These are phyloP conservation scores for Tragelaphus scriptus DNA, from an alignment of 2,113 vertebrate species.

Conservation along the genomic window DNA sequence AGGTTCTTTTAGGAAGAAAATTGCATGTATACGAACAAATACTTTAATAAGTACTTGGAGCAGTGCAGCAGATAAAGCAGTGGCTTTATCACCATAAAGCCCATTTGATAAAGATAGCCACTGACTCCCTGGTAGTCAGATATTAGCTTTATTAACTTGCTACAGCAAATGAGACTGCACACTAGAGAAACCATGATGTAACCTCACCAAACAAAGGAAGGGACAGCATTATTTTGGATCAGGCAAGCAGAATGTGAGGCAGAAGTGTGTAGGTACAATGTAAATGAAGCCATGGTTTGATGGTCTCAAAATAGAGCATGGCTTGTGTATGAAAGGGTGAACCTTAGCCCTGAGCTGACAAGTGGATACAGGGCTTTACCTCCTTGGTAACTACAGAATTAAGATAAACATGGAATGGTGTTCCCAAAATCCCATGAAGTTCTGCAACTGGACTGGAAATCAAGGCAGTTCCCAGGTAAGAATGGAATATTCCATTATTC, in stretches of 20 bases:
- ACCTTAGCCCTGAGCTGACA: background rate
- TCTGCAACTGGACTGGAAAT: background rate
- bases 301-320: background rate
- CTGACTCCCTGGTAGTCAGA: background rate
- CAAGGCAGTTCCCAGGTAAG: background rate
- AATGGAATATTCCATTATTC: background rate
- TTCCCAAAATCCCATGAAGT: background rate
- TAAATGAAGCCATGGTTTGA: conserved; percentile 9
- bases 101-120: background rate
- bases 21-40: background rate
- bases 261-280: background rate
- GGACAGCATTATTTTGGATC: background rate
- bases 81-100: background rate
- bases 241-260: background rate
- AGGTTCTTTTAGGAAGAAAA: background rate
- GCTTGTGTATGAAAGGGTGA: background rate
- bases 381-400: background rate
- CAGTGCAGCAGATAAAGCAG: background rate
- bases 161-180: background rate
- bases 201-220: background rate
- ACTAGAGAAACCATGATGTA: background rate
- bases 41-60: background rate
- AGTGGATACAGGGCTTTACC: background rate
- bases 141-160: background rate
- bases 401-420: background rate